These are phyloP conservation scores for Thecocarcelia acutangulata DNA, from an alignment of 2,888 invertebrate genomes.

Conservation along the genomic window DNA sequence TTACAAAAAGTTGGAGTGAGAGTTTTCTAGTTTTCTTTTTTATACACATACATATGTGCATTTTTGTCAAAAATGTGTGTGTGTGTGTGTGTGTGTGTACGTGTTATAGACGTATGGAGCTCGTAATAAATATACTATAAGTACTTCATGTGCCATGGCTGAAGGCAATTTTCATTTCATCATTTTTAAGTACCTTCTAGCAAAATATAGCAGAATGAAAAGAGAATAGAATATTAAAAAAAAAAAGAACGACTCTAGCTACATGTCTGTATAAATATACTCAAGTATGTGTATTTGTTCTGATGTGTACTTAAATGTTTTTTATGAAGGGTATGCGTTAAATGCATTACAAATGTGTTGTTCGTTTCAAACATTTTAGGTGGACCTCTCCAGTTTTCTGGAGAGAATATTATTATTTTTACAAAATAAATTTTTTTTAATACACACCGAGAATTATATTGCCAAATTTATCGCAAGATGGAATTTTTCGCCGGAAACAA, in stretches of 20 bases:
- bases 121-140: conserved; percentile 50
- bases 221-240: conserved; percentile 52
- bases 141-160: conserved; percentile 66
- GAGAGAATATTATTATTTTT: neutral
- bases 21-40: conserved; percentile 10
- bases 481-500: too few relatives aligned
- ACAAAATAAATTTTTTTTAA: too few relatives aligned
- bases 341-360: neutral
- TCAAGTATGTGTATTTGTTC: neutral
- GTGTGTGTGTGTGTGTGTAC: conserved; percentile 62
- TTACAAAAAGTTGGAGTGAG: conserved; percentile 14
- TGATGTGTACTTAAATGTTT: conserved; percentile 4
- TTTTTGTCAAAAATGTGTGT: conserved; percentile 43
- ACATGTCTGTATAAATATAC: neutral
- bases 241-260: neutral
- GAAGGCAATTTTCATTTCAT: conserved; percentile 69
- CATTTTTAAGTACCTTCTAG: conserved; percentile 65
- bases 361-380: too few relatives aligned
- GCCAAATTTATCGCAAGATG: too few relatives aligned
- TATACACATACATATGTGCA: neutral
- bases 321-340: conserved; percentile 19
- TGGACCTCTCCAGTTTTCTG: neutral
- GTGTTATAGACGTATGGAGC: conserved; percentile 60
- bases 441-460: too few relatives aligned
- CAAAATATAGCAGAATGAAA: conserved; percentile 45